Percentiles rank a stretch among this genome's conserved stretches.
Evolutionary conservation across 2,113 vertebrate species (phyloP).

Genomic region (Zootoca vivipara): DNA sequence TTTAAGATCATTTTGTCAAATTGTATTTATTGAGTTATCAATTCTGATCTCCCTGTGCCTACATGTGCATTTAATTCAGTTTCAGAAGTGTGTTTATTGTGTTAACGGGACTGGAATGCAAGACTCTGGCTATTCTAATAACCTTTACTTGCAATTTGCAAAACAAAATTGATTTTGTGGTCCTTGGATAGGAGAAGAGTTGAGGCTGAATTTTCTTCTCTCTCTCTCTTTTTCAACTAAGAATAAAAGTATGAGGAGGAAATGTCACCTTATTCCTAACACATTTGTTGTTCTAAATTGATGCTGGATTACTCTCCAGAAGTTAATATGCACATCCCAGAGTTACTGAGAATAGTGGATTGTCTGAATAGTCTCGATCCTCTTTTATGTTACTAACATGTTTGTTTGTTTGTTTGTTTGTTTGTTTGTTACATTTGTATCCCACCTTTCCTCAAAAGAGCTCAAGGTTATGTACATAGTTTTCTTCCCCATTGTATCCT

Average conservation of each 20-base stretch:
- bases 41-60: conserved; percentile 51
- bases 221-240: too few species aligned
- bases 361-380: conserved; percentile 1
- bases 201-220: background rate
- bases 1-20: conserved; percentile 64
- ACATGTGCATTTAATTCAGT: conserved; percentile 64
- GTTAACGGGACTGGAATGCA: conserved; percentile 59
- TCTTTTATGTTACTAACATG: conserved; percentile 24
- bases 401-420: too few species aligned
- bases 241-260: conserved; percentile 39
- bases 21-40: conserved; percentile 60
- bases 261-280: background rate
- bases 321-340: background rate
- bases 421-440: too few species aligned
- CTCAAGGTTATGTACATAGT: too few species aligned
- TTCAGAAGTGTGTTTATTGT: conserved; percentile 69
- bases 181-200: conserved; percentile 18
- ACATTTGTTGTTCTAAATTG: conserved; percentile 10
- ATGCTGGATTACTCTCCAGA: conserved; percentile 16
- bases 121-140: conserved; percentile 65
- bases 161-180: conserved; percentile 56
- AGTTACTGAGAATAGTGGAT: background rate
- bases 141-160: conserved; percentile 65
- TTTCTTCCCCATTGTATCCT: too few species aligned
- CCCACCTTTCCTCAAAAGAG: too few species aligned